These are phyloP conservation scores for Syrista parreyssii DNA, from an alignment of 2,888 invertebrate genomes.

Conservation along the genomic window DNA sequence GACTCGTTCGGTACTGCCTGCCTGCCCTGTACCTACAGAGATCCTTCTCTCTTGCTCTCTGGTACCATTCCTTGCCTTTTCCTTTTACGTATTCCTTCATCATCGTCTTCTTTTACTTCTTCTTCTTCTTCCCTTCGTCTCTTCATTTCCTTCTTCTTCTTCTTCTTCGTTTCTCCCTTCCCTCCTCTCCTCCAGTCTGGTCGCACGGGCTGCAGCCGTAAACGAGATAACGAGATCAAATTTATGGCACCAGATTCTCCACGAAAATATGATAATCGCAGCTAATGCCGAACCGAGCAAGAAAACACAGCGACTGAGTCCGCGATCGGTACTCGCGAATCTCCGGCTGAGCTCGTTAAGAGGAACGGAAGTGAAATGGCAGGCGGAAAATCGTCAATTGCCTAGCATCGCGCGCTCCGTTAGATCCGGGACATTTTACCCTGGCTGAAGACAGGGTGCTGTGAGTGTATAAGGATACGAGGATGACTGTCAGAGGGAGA, in stretches of 20 bases:
- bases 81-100: conserved; percentile 2
- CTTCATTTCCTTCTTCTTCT: conserved; percentile 23
- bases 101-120: background rate
- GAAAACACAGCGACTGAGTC: conserved; percentile 16
- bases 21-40: conserved; percentile 15
- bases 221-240: conserved; percentile 67
- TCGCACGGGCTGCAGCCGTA: conserved; percentile 51
- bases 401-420: background rate
- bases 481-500: background rate
- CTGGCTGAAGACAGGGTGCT: background rate
- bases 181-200: conserved; percentile 33
- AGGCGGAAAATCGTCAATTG: background rate
- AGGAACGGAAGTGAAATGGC: background rate
- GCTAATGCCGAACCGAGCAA: conserved; percentile 57
- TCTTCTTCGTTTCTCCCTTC: conserved; percentile 20
- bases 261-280: conserved; percentile 64
- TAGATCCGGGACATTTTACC: background rate
- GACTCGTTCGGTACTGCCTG: conserved; percentile 52
- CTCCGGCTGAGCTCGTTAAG: background rate
- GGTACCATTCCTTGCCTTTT: conserved; percentile 35
- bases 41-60: conserved; percentile 15
- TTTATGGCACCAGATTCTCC: conserved; percentile 63
- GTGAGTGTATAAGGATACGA: background rate
- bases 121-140: conserved; percentile 4
- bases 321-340: background rate